These are phyloP conservation scores for Carcharodon carcharias DNA, from an alignment of 2,797 vertebrate species.

Conservation along the genomic window DNA sequence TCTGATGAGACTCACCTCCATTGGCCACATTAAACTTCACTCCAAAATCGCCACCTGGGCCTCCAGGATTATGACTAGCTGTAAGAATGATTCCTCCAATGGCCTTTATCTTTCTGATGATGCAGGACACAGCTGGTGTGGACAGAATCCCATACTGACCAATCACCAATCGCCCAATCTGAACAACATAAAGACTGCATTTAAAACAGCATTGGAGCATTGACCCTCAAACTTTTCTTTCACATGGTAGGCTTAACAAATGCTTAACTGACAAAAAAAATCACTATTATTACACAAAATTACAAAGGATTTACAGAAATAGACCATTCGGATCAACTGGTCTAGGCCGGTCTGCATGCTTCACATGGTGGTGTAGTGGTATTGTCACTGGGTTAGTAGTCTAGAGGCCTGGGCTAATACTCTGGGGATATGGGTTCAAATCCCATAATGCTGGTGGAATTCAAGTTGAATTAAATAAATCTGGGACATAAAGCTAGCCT, in stretches of 20 bases:
- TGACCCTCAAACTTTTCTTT: not conserved
- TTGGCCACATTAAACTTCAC: conserved; percentile 94
- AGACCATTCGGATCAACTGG: not conserved
- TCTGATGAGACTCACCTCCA: conserved; percentile 67
- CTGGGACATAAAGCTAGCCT: too few relatives aligned
- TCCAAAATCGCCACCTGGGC: conserved; percentile 90
- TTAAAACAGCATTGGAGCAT: not conserved
- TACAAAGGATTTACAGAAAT: not conserved
- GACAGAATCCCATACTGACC: conserved; percentile 94
- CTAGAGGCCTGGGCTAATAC: too few relatives aligned
- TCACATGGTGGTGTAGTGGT: too few relatives aligned
- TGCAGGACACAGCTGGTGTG: conserved; percentile 93
- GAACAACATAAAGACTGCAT: conserved; percentile 42
- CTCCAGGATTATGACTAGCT: conserved; percentile 93
- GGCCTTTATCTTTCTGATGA: conserved; percentile 97
- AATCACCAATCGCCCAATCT: conserved; percentile 94
- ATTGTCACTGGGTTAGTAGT: too few relatives aligned
- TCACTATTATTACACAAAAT: not conserved
- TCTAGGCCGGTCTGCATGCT: not conserved
- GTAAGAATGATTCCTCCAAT: conserved; percentile 94
- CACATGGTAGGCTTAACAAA: not conserved
- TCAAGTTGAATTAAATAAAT: too few relatives aligned
- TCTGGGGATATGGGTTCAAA: too few relatives aligned
- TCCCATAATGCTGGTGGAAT: too few relatives aligned
- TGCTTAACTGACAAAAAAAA: not conserved